These are phyloP conservation scores for Brachionus rotundiformis DNA, from an alignment of 1,140 invertebrate species.

Conservation along the genomic window DNA sequence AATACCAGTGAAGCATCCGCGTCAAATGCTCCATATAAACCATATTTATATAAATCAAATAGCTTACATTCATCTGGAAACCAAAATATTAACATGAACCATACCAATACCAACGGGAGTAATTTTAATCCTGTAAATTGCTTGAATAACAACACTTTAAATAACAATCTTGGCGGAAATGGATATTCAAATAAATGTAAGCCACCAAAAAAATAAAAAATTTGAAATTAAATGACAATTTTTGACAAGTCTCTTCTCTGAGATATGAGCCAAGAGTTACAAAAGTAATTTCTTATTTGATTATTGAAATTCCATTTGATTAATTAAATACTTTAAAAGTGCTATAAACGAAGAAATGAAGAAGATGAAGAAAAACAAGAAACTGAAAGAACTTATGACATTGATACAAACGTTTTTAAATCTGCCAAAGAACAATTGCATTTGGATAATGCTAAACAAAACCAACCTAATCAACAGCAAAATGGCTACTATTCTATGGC, in stretches of 20 bases:
- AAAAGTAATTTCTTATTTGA: neutral
- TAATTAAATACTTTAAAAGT: conserved; percentile 19
- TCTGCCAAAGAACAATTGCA: conserved; percentile 36
- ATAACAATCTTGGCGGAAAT: neutral
- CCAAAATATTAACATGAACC: too few relatives aligned
- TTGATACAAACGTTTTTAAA: conserved; percentile 40
- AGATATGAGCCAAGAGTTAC: conserved; percentile 45
- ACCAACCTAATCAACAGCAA: neutral
- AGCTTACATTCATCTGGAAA: neutral
- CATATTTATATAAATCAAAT: neutral
- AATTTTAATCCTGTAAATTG: conserved; percentile 1
- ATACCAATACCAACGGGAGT: neutral
- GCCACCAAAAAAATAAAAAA: neutral
- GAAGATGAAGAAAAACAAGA: conserved; percentile 39
- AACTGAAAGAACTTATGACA: neutral
- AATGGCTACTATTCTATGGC: neutral
- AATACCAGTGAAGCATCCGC: neutral
- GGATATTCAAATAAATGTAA: conserved; percentile 23
- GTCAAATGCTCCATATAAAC: neutral
- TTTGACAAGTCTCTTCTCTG: conserved; percentile 38
- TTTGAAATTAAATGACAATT: neutral
- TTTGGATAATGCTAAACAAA: conserved; percentile 36
- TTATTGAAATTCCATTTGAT: neutral
- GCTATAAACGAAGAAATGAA: conserved; percentile 50
- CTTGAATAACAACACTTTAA: neutral